A percentile compares a stretch with the other conserved stretches of the same genome.
Evolutionary conservation across 2,888 invertebrate genomes (phyloP).

Genomic region (Koerneria pararmatus): DNA sequence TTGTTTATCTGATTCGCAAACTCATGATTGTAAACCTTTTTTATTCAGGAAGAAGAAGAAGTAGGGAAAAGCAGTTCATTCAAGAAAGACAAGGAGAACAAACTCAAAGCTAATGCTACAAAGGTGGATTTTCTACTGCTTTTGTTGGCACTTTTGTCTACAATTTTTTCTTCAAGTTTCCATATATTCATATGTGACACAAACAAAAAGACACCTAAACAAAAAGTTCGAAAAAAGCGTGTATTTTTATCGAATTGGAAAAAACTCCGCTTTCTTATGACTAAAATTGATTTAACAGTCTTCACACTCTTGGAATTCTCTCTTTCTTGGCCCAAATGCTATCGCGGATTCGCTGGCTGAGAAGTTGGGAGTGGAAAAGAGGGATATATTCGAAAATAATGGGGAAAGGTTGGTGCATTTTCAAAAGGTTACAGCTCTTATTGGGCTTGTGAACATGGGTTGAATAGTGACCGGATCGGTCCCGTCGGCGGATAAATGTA

Average conservation of each 20-base stretch:
- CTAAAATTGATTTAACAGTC: background rate
- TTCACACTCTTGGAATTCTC: constrained; percentile 85
- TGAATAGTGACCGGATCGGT: too few species aligned
- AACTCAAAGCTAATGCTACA: constrained; percentile 68
- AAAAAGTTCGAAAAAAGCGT: too few species aligned
- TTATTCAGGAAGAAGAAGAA: constrained; percentile 23
- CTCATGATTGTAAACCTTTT: too few species aligned
- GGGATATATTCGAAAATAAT: constrained; percentile 68
- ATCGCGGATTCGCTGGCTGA: constrained; percentile 85
- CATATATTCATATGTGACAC: too few species aligned
- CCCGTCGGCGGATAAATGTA: too few species aligned
- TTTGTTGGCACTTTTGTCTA: background rate
- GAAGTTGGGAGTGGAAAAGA: constrained; percentile 79
- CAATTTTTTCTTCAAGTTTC: background rate
- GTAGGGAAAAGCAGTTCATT: constrained; percentile 61
- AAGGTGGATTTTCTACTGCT: constrained; percentile 28
- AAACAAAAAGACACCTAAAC: too few species aligned
- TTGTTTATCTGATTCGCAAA: too few species aligned
- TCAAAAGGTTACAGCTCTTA: too few species aligned
- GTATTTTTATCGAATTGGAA: too few species aligned
- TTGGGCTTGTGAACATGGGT: too few species aligned
- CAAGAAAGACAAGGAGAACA: constrained; percentile 77
- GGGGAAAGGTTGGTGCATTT: constrained; percentile 31
- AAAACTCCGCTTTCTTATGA: too few species aligned
- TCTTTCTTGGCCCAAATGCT: constrained; percentile 87